phyloP scores from a whole-genome alignment of 1,140 invertebrate species.

The Aphelinus atriplicis region DNA sequence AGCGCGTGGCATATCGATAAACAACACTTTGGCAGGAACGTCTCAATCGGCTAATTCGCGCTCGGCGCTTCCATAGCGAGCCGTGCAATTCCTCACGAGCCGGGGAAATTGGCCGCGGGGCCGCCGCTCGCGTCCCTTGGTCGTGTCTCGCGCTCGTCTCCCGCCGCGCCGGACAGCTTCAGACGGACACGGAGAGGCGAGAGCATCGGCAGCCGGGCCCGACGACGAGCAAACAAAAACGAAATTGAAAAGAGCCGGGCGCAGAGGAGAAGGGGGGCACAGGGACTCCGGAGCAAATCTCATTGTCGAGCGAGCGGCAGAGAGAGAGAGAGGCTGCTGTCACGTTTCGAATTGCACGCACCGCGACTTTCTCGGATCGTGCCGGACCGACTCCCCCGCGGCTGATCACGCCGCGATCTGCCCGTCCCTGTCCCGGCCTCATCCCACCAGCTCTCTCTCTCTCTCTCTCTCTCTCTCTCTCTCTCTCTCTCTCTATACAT shows the following conservation, averaged over 20 bases:
- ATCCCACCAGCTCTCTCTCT: too few relatives aligned
- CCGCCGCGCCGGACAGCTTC: not conserved
- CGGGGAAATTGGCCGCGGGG: too few relatives aligned
- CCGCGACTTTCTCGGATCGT: slow-evolving; percentile 50
- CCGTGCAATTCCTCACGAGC: not conserved
- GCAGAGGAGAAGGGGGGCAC: not conserved
- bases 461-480: too few relatives aligned
- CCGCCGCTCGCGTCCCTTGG: too few relatives aligned
- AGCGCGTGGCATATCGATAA: not conserved
- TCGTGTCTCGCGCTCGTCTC: not conserved
- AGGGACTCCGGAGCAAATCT: not conserved
- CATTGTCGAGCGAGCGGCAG: slow-evolving; percentile 50
- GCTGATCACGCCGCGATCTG: slow-evolving; percentile 57
- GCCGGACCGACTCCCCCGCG: slow-evolving; percentile 44
- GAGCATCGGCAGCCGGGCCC: not conserved
- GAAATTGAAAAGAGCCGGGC: not conserved
- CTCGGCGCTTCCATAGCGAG: not conserved
- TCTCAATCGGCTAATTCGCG: slow-evolving; percentile 34
- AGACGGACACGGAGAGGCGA: too few relatives aligned
- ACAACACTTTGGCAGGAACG: slow-evolving; percentile 12
- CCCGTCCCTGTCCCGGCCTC: slow-evolving; percentile 29
- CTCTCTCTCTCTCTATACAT: too few relatives aligned
- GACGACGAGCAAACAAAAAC: not conserved
- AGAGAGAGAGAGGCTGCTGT: slow-evolving; percentile 53
- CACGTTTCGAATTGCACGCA: slow-evolving; percentile 64